phyloP scores from a whole-genome alignment of 92 coral and sea anemone species.

The Porites cylindrica region DNA sequence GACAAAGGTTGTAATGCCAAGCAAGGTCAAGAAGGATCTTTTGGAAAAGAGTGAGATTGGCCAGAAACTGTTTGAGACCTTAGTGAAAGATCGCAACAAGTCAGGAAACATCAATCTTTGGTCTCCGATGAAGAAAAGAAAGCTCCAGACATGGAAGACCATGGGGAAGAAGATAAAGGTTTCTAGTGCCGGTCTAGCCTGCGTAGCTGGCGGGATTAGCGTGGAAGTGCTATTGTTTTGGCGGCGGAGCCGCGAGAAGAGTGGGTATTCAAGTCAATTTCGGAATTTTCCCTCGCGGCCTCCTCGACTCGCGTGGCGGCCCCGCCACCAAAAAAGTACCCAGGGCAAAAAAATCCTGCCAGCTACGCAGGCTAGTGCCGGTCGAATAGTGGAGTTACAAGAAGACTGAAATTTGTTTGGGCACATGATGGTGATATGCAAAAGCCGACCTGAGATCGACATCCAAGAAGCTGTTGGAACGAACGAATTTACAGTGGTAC shows the following conservation, averaged over 20 bases:
- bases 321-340: no score
- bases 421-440: background rate
- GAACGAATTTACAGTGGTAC: background rate
- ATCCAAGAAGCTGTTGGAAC: no score
- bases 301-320: no score
- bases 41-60: slow-evolving; percentile 53
- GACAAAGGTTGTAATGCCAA: slow-evolving; percentile 65
- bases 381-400: background rate
- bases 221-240: no score
- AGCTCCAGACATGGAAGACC: slow-evolving; percentile 56
- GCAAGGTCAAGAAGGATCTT: slow-evolving; percentile 59
- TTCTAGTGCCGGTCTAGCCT: slow-evolving; percentile 2
- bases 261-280: background rate
- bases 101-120: slow-evolving; percentile 37
- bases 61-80: slow-evolving; percentile 9
- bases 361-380: no score
- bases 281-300: no score
- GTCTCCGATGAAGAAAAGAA: slow-evolving; percentile 56
- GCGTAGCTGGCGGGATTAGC: no score
- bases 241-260: slow-evolving; percentile 45
- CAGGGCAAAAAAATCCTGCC: no score
- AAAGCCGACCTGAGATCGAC: background rate
- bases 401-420: background rate
- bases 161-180: slow-evolving; percentile 28
- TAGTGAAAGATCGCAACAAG: no score